Base-by-base conservation (phyloP, 64 coral and sea anemone genomes). In the Actinia tenebrosa region DNA sequence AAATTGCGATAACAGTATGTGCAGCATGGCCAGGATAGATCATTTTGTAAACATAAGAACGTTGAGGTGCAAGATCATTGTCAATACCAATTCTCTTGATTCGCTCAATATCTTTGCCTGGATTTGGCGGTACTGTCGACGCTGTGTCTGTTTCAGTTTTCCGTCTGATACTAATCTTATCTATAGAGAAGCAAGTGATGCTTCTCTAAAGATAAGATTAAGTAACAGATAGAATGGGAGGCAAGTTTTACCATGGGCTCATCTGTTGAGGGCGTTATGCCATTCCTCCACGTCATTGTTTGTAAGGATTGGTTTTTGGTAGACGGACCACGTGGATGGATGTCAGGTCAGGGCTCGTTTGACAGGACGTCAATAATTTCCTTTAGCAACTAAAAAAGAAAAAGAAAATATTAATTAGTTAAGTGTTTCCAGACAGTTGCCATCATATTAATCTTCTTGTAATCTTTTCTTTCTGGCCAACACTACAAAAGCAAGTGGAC, bases 241-340 rank as follows among this genome's bases (percentile, higher is more conserved):
- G 14, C 69, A 27, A 13, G 22, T 11, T 22, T 30, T 78, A 2
- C 86, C 86, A 4, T 56, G 7, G 5, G 86, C 86, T 0, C 23
- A 18, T 17, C 71, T 18, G 52, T 87, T 78, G 37, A 87, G 86
- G 1, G 56, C 89, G 55, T 90, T 68, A 59, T 88, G 79, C 88
- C 59, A 89, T 9, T 79, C 79, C 53, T 91, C 66, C 0, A 85
- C 4, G 22, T 91, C 82, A 53, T 91, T 79, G 71, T 91, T 85
- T 18, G 89, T 91, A 1, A 81, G 7, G 20, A 90, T 26, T 5
- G 84, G 30, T 56, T 72, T 5, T n/a, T 77, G 50, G 80, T 44
- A 90, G 3, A 72, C 66, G 0, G 84, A 79, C 54, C 83, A 91
- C 22, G 56, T 58, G 11, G 56, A 59, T 0, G 83, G 89, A 71